Evolutionary conservation across 2,113 vertebrate species (phyloP), one percentile per base, ranked within the genome.

Genomic region (Aramus guarauna): DNA sequence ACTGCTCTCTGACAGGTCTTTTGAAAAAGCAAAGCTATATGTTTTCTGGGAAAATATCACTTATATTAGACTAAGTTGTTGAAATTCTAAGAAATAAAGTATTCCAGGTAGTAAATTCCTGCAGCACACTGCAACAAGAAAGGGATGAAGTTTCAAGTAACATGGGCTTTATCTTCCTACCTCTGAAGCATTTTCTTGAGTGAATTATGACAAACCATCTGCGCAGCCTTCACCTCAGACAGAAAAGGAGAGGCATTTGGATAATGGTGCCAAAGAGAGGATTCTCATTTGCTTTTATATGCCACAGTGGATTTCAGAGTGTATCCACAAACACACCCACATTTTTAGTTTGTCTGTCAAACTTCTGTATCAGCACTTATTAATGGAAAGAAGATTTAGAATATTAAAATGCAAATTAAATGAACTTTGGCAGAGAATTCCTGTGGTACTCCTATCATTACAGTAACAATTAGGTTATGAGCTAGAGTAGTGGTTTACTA

Each of bases 371-470:
- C 76, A 78, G 52, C 60, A 84, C 27, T 94, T 94, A 52, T 94
- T 91, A 92, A 87, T 84, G 48, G 75, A 87, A 95, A 78, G 45
- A 96, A 85, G 59, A 96, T 81, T 71, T 89, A 94, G 34, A 63
- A 71, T 37, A 87, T 84, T 89, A 89, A 92, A 90, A 95, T 81
- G 62, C 62, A 95, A 94, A 96, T 75, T 59, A 63, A 92, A 84
- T 89, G 19, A 96, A 94, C 56, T 91, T 94, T 81, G 73, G 62
- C 64, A 87, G 39, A 94, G 24, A 87, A 89, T 75, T 94, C 53
- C 80, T 94, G 37, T 0, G 2, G 36, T 89, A 74, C n/a, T 82
- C 68, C 66, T 60, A 41, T 29, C 64, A 86, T 86, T 94, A 72
- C 19, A 59, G 45, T 63, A 92, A 75, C 68, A 94, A 94, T 81